These are phyloP conservation scores for Sphaerophoria rueppellii DNA, from an alignment of 2,888 invertebrate species.

Conservation along the genomic window DNA sequence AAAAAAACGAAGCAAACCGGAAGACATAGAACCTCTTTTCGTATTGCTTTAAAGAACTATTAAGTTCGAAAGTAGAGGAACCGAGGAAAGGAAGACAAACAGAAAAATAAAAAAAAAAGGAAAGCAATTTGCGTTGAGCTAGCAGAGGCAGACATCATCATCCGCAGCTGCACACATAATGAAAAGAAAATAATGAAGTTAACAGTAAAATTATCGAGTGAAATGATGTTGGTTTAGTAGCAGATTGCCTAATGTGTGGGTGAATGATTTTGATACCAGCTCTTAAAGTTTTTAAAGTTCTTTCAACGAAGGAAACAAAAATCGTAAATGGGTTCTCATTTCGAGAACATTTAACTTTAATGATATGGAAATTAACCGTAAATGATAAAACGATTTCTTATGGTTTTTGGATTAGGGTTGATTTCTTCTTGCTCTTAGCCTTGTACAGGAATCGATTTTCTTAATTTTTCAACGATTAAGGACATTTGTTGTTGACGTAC, in stretches of 20 bases:
- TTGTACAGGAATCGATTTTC: neutral
- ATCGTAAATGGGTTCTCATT: constrained; percentile 5
- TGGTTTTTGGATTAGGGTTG: neutral
- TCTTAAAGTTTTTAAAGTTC: neutral
- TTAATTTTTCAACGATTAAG: no score
- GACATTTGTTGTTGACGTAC: no score
- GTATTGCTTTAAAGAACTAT: neutral
- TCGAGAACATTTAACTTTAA: constrained; percentile 10
- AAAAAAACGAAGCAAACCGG: constrained; percentile 24
- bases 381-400: neutral
- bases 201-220: constrained; percentile 58
- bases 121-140: constrained; percentile 12
- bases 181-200: constrained; percentile 58
- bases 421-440: neutral
- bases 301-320: neutral
- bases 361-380: neutral
- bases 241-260: constrained; percentile 24
- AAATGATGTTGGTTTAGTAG: constrained; percentile 31
- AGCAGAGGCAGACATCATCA: constrained; percentile 48
- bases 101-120: neutral
- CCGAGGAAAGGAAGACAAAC: neutral
- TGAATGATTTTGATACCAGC: constrained; percentile 12
- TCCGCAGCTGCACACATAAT: constrained; percentile 61
- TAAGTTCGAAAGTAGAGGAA: neutral
- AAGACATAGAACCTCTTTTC: constrained; percentile 6